Percentiles rank a stretch among this genome's conserved stretches.
These are phyloP conservation scores for Clamator glandarius DNA, from an alignment of 2,797 vertebrate species.

Conservation along the genomic window DNA sequence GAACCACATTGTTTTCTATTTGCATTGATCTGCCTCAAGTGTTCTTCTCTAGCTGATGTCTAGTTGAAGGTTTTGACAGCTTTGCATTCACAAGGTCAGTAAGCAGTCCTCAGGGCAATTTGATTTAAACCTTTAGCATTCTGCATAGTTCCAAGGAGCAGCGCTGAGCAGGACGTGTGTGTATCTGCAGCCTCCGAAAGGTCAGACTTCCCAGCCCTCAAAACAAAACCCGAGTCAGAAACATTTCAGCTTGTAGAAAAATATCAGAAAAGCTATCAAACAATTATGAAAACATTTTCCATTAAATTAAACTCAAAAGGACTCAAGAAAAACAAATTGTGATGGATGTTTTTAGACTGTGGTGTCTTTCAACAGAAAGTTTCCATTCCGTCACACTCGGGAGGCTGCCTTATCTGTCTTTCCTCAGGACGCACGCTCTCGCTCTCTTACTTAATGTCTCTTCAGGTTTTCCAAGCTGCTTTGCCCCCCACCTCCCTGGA, in stretches of 20 bases:
- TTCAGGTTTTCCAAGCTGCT: not conserved
- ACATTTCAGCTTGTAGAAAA: not conserved
- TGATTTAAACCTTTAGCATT: conserved; percentile 48
- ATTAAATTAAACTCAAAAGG: conserved; percentile 17
- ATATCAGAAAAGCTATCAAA: conserved; percentile 3
- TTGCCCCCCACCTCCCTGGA: not conserved
- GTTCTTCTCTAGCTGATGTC: conserved; percentile 37
- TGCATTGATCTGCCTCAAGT: conserved; percentile 33
- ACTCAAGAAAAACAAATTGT: conserved; percentile 28
- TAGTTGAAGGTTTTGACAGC: conserved; percentile 65
- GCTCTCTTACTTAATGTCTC: conserved; percentile 8
- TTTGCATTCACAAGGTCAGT: conserved; percentile 61
- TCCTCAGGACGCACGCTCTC: conserved; percentile 22
- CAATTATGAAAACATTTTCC: not conserved
- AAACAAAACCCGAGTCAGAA: conserved; percentile 3
- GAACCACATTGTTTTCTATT: conserved; percentile 35
- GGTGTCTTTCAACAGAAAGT: not conserved
- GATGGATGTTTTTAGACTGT: not conserved
- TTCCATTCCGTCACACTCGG: not conserved
- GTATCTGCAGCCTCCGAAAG: conserved; percentile 10
- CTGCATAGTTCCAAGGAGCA: conserved; percentile 14
- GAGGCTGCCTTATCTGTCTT: conserved; percentile 38
- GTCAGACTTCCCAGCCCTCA: not conserved
- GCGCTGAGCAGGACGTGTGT: not conserved
- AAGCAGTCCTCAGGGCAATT: conserved; percentile 55